A percentile compares a stretch with the other conserved stretches of the same genome.
Evolutionary conservation across 2,888 invertebrate species (phyloP).

Genomic region (Pinctada fucata): DNA sequence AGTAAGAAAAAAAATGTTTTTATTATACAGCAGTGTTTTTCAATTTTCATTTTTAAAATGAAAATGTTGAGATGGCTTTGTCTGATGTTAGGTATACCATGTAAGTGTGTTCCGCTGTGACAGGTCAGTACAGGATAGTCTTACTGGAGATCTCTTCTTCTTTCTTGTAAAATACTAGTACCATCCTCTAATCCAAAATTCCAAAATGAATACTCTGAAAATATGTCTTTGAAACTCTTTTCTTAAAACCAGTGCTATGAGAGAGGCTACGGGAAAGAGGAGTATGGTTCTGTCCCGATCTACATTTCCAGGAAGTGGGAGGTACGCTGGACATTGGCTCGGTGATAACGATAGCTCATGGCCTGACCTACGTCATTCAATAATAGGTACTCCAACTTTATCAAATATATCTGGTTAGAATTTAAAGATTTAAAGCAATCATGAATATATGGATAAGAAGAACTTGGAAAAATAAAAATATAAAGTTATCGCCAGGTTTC

Average conservation of each 20-base stretch:
- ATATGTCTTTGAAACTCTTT: not conserved
- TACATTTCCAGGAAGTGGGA: slow-evolving; percentile 71
- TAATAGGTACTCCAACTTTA: slow-evolving; percentile 78
- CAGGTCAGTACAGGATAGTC: too few species aligned
- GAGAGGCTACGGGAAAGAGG: slow-evolving; percentile 70
- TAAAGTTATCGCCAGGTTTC: not conserved
- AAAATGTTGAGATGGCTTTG: too few species aligned
- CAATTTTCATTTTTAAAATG: too few species aligned
- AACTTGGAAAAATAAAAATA: not conserved
- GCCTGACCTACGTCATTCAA: slow-evolving; percentile 73
- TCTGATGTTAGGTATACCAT: too few species aligned
- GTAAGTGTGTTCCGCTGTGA: too few species aligned
- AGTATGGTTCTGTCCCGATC: slow-evolving; percentile 80
- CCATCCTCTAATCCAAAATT: too few species aligned
- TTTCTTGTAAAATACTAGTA: too few species aligned
- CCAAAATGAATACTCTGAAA: too few species aligned
- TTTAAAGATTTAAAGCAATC: not conserved
- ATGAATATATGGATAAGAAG: not conserved
- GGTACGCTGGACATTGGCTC: slow-evolving; percentile 69
- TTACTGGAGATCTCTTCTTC: too few species aligned
- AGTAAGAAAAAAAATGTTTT: slow-evolving; percentile 42
- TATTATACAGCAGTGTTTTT: too few species aligned
- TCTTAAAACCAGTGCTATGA: slow-evolving; percentile 54
- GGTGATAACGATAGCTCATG: slow-evolving; percentile 71
- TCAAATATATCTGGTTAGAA: not conserved